These are phyloP conservation scores for Semicossyphus pulcher DNA, from an alignment of 2,113 vertebrate genomes.

Conservation along the genomic window DNA sequence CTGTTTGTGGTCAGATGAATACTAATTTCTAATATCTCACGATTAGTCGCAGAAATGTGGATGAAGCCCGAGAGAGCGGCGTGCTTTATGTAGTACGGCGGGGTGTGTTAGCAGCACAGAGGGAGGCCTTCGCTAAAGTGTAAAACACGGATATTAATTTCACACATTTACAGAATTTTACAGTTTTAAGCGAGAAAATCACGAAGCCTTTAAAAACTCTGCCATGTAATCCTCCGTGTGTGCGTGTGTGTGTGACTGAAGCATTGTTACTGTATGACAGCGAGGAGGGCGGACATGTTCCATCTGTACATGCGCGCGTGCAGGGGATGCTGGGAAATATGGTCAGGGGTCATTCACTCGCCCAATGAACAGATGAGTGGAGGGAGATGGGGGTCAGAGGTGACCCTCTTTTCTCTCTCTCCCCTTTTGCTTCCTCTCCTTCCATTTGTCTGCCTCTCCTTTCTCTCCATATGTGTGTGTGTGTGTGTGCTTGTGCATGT, in stretches of 20 bases:
- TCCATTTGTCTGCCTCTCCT: constrained; percentile 66
- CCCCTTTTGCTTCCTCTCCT: constrained; percentile 45
- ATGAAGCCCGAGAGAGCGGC: constrained; percentile 38
- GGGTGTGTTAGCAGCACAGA: not conserved
- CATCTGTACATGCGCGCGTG: constrained; percentile 66
- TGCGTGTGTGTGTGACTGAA: constrained; percentile 47
- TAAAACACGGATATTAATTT: constrained; percentile 23
- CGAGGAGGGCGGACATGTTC: constrained; percentile 62
- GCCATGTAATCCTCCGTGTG: constrained; percentile 24
- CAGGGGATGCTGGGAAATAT: constrained; percentile 72
- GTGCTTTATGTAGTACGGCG: constrained; percentile 12
- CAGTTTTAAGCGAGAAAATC: not conserved
- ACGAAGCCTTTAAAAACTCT: not conserved
- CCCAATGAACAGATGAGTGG: constrained; percentile 80
- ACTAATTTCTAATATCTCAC: constrained; percentile 66
- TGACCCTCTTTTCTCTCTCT: constrained; percentile 63
- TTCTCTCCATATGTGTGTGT: constrained; percentile 45
- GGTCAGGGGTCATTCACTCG: constrained; percentile 73
- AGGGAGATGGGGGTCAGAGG: constrained; percentile 75
- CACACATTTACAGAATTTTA: constrained; percentile 18
- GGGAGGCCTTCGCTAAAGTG: constrained; percentile 2
- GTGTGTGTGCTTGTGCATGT: constrained; percentile 42
- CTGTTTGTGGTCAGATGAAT: constrained; percentile 66
- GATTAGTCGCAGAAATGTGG: constrained; percentile 39
- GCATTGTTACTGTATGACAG: constrained; percentile 55